Evolutionary conservation across 2,888 invertebrate genomes (phyloP), one percentile per base, ranked within the genome.

Genomic region (Anarsia innoxiella): DNA sequence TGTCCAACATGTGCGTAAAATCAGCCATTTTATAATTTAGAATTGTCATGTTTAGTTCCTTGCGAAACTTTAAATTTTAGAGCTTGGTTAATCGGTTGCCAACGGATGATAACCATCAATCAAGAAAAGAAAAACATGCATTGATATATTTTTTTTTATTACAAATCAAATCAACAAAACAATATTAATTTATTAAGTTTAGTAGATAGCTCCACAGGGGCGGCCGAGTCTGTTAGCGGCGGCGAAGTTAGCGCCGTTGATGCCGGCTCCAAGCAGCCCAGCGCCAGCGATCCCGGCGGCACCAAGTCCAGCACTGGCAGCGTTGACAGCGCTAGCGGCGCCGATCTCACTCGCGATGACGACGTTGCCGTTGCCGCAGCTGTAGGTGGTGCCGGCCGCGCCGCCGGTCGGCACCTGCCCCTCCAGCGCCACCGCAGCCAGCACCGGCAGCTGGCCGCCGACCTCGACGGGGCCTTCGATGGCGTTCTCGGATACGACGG

Each of bases 381-480:
- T 58, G 44, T 70, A 70, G 0, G 54, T 41, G 8, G 66, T 59
- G 3, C 57, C 48, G 13, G 64, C 66, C n/a, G 57, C 39, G 0
- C 72, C 71, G 26, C 50, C 47, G 0, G 66, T 60, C 2, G 67
- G 61, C 1, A 70, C 38, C 2, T 44, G 40, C 2, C 67, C 68
- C 19, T 68, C 64, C 8, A 69, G 23, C 4, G 41, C 58, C 0
- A 62, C 61, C 3, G 61, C 50, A 2, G 65, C 63, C 2, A 66
- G 39, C 50, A 69, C 66, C 1, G 67, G 72, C 15, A 73, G 42
- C 27, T 60, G 55, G 28, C 73, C 73, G 29, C 42, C 43, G 0
- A 62, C 58, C 1, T 40, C 35, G 1, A 67, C 37, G 4, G 51
- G 36, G 3, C 67, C 67, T 39, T 61, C 64, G 26, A 60, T 56